Base-by-base conservation (phyloP, 2,113 vertebrate genomes). In the Lepidothrix coronata region DNA sequence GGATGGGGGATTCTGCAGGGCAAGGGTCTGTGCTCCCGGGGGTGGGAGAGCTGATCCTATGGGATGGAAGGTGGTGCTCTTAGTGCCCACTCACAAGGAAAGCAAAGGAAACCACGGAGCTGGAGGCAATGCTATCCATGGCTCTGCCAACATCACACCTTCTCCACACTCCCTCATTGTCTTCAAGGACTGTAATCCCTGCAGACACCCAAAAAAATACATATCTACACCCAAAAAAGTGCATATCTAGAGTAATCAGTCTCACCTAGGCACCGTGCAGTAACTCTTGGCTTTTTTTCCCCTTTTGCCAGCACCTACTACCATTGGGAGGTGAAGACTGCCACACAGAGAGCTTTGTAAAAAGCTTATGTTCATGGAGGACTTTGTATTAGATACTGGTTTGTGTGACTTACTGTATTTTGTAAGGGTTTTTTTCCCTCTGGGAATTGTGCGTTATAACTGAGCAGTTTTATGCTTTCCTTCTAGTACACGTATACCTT, bases 401-500 rank as follows among this genome's bases (percentile, higher is more conserved):
- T 90, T 94, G 96, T 94, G 95, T 96, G 83, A 86, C 62, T 85
- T 81, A 88, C 94, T 93, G 95, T 94, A 96, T 94, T 91, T 77
- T 82, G 88, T 91, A 84, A 88, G 96, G 92, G 80, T 68, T 79
- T 89, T 97, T 96, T 96, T 95, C 97, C 97, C 95, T 30, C 79
- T 90, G 97, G 98, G 97, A 97, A 97, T 59, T 85, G 95, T 85
- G 94, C 30, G 94, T 94, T 93, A 93, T 82, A 87, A 84, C 91
- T 30, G 88, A 97, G 97, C 97, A 96, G 97, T 97, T 97, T 96
- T 94, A 96, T 91, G 93, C 97, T 97, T 97, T 93, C 59, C 75
- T 94, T 91, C 89, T 59, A 21, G 68, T 90, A 91, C 28, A n/a
- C 14, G 55, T 95, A 78, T 54, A 67, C 16, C 65, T 91, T 75